phyloP scores from a whole-genome alignment of 1,140 invertebrate genomes.

The Chrysomallon squamiferum region DNA sequence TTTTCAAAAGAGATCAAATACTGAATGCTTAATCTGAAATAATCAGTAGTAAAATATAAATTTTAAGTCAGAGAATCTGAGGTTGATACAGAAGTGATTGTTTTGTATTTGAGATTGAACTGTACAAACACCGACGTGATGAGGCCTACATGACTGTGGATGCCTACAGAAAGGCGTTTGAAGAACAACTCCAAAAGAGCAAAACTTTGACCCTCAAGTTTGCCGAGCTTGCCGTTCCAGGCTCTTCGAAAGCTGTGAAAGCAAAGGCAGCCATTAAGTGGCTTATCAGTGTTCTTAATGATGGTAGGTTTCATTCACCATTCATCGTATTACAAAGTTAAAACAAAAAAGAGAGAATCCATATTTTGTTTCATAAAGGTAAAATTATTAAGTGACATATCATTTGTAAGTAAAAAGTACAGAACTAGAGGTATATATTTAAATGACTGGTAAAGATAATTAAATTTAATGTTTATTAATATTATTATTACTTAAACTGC shows the following conservation, averaged over 20 bases:
- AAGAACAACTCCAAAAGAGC: slow-evolving; percentile 54
- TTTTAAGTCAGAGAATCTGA: too few relatives aligned
- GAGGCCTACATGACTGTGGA: slow-evolving; percentile 53
- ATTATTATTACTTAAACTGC: too few relatives aligned
- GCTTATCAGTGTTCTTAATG: slow-evolving; percentile 42
- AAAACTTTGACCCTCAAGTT: slow-evolving; percentile 37
- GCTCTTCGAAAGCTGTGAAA: slow-evolving; percentile 28
- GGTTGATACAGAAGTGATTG: too few relatives aligned
- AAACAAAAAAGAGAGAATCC: too few relatives aligned
- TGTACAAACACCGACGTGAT: slow-evolving; percentile 38
- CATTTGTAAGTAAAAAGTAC: background rate
- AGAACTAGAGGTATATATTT: too few relatives aligned
- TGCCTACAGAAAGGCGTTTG: slow-evolving; percentile 56
- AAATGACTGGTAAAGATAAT: too few relatives aligned
- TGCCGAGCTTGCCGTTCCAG: slow-evolving; percentile 33
- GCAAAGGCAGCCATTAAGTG: slow-evolving; percentile 45
- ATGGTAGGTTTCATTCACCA: too few relatives aligned
- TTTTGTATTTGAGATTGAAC: slow-evolving; percentile 26
- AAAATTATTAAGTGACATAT: background rate
- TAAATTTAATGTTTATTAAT: too few relatives aligned
- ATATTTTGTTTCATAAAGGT: background rate
- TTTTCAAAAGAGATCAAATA: too few relatives aligned
- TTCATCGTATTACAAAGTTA: too few relatives aligned
- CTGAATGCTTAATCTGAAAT: too few relatives aligned
- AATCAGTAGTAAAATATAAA: too few relatives aligned